These are phyloP conservation scores for Lasioglossum pauxillum DNA, from an alignment of 2,888 invertebrate species.

Conservation along the genomic window DNA sequence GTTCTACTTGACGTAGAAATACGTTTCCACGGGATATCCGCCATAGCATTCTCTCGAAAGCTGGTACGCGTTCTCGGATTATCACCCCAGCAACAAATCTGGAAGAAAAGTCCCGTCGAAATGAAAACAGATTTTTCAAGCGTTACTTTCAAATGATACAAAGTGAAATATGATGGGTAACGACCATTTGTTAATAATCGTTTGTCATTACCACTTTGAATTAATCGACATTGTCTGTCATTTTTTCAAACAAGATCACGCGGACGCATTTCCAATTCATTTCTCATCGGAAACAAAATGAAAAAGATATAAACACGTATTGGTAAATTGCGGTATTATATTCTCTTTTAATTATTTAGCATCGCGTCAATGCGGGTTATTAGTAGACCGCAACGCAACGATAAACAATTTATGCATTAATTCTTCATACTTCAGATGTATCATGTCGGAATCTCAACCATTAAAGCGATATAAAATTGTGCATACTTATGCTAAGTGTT, in stretches of 20 bases:
- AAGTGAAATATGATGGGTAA: not conserved
- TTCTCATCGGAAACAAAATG: too few species aligned
- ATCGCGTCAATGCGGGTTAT: not conserved
- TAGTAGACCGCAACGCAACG: not conserved
- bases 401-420: not conserved
- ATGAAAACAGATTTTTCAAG: not conserved
- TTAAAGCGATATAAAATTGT: not conserved
- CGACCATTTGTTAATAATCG: not conserved
- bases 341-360: not conserved
- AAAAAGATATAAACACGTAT: too few species aligned
- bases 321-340: not conserved
- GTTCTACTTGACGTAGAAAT: constrained; percentile 93
- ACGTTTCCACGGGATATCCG: constrained; percentile 96
- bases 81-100: constrained; percentile 98
- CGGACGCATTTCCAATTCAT: not conserved
- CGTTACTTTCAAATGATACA: not conserved
- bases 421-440: not conserved
- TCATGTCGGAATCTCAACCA: not conserved
- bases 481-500: not conserved
- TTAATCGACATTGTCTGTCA: not conserved
- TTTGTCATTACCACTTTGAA: not conserved
- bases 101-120: constrained; percentile 44
- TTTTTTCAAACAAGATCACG: not conserved
- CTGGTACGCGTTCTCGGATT: constrained; percentile 93
- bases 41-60: constrained; percentile 97